Base-by-base conservation (phyloP, 2,797 vertebrate species). In the Sphaeramia orbicularis region DNA sequence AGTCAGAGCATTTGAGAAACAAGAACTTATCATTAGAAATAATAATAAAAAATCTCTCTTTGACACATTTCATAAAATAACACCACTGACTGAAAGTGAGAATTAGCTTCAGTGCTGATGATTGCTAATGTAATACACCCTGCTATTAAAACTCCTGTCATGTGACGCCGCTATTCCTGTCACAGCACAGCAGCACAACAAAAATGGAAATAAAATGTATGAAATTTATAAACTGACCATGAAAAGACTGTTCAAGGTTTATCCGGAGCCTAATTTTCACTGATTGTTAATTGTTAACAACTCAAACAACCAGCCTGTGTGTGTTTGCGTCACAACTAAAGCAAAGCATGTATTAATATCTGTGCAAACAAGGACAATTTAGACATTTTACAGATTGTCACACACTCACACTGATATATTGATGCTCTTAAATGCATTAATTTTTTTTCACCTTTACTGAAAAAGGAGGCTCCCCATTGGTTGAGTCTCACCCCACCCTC, bases 391-490 rank as follows among this genome's bases (percentile, higher is more conserved):
- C 52, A 68, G 48, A 13, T 47, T 54, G 41, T 69, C 48, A 73
- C 54, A 76, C 51, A 67, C 19, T 38, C 54, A 76, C 42, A 27
- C 53, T 50, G 55, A 72, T 81, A 45, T 35, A 71, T 65, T 47
- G 24, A 74, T 83, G 66, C 55, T 42, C 56, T 64, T 76, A 78
- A 78, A 86, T 71, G 32, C 32, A 63, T 82, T 72, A 7, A 45
- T 81, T 74, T 81, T 65, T 63, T 24, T 56, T 16, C 64, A 71
- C 75, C 42, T 74, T 77, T 67, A 79, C 76, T 73, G 78, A 59
- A 82, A 89, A 75, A n/a, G 45, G 66, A 79, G 51, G 74, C 63
- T 71, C 49, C 68, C 78, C n/a, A 93, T 94, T 94, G 91, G 91
- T 55, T 62, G 40, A 42, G 30, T 61, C 43, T 55, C 21, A 74